phyloP scores from a whole-genome alignment of 2,797 vertebrate genomes.

The Mastacembelus armatus region DNA sequence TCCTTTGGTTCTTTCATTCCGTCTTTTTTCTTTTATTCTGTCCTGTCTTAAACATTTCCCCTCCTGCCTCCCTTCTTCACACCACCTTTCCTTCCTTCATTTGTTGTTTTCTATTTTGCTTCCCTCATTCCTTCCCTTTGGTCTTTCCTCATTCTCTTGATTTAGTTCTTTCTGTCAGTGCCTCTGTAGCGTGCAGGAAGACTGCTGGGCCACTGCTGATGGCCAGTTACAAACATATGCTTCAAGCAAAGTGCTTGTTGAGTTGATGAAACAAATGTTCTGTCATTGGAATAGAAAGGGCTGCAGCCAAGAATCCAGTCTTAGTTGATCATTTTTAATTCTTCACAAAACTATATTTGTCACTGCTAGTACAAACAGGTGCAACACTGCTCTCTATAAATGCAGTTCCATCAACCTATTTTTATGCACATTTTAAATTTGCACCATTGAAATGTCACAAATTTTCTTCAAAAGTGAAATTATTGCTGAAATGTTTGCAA shows the following conservation, averaged over 20 bases:
- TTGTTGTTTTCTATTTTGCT: slow-evolving; percentile 18
- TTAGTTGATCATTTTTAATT: too few species aligned
- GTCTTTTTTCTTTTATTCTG: neutral
- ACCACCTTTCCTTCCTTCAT: slow-evolving; percentile 34
- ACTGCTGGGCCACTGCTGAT: neutral
- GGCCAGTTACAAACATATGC: neutral
- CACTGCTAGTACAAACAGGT: too few species aligned
- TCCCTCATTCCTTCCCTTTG: neutral
- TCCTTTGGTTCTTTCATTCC: neutral
- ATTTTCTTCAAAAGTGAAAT: too few species aligned
- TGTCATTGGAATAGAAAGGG: neutral
- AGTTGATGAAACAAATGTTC: neutral
- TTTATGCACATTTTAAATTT: too few species aligned
- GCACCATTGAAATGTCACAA: too few species aligned
- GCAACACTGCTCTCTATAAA: too few species aligned
- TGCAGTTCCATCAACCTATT: too few species aligned
- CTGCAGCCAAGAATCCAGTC: neutral
- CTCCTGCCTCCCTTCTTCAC: slow-evolving; percentile 12
- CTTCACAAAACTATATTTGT: too few species aligned
- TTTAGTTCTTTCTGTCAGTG: slow-evolving; percentile 3
- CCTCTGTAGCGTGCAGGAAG: slow-evolving; percentile 5
- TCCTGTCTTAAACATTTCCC: neutral
- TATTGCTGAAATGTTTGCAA: too few species aligned
- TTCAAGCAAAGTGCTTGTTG: neutral
- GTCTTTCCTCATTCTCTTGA: neutral